These are phyloP conservation scores for Orgyia antiqua DNA, from an alignment of 2,888 invertebrate genomes.

Conservation along the genomic window DNA sequence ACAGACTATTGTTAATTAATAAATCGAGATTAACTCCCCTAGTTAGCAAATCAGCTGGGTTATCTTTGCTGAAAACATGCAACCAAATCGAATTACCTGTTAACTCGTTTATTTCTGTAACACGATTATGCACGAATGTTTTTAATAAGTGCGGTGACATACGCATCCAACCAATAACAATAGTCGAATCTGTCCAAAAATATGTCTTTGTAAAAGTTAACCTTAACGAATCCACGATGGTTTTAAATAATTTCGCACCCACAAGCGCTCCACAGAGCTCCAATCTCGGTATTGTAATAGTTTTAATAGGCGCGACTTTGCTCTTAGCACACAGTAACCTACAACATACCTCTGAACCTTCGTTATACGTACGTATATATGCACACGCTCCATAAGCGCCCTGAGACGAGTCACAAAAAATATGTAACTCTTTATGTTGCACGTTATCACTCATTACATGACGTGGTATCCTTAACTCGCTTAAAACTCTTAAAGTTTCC, in stretches of 20 bases:
- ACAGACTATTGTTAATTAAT: constrained; percentile 1
- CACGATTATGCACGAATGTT: constrained; percentile 19
- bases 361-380: no score
- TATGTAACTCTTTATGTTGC: constrained; percentile 13
- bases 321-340: constrained; percentile 23
- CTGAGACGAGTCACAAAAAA: constrained; percentile 22
- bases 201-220: not conserved
- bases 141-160: constrained; percentile 18
- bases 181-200: constrained; percentile 19
- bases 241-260: constrained; percentile 14
- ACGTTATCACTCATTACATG: no score
- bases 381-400: not conserved
- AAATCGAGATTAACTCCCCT: constrained; percentile 1
- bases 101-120: constrained; percentile 11
- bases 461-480: no score
- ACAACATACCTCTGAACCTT: constrained; percentile 4
- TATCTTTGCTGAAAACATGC: no score
- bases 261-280: constrained; percentile 24
- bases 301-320: constrained; percentile 25
- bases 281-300: constrained; percentile 17
- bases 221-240: constrained; percentile 8
- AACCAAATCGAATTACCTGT: not conserved
- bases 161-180: constrained; percentile 11
- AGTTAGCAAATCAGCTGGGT: constrained; percentile 3
- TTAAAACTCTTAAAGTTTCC: no score